Conservation (phyloP, 1,140 invertebrate genomes). For the Drosophila sproati region DNA sequence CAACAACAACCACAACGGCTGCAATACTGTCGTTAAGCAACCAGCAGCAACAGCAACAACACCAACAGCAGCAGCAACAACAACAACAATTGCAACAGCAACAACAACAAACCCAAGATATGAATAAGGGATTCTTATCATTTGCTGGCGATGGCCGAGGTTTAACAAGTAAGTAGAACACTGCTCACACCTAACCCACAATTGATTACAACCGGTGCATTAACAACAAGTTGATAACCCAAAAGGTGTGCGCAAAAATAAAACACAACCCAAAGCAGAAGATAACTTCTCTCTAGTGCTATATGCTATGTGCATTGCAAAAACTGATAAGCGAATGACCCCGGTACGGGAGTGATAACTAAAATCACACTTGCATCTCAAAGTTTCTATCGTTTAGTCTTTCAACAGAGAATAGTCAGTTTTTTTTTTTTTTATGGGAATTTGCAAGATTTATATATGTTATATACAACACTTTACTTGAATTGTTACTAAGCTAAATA, state of each 20-base stretch:
- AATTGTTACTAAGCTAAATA: too few relatives aligned
- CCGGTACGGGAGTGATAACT: background rate
- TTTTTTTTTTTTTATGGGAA: too few relatives aligned
- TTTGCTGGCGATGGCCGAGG: conserved; percentile 94
- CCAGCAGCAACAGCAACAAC: conserved; percentile 58
- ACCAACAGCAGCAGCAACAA: conserved; percentile 66
- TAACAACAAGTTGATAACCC: conserved; percentile 2
- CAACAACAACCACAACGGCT: conserved; percentile 73
- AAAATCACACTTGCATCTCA: too few relatives aligned
- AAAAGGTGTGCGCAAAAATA: background rate
- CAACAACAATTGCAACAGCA: conserved; percentile 58
- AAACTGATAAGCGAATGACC: conserved; percentile 1
- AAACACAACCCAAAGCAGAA: background rate
- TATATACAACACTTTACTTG: too few relatives aligned
- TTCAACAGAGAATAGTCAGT: too few relatives aligned
- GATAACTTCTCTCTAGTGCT: background rate
- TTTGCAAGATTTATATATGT: too few relatives aligned
- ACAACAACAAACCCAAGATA: conserved; percentile 92
- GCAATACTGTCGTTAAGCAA: conserved; percentile 67
- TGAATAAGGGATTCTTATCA: conserved; percentile 96
- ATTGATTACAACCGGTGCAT: conserved; percentile 23
- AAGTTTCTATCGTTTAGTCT: too few relatives aligned
- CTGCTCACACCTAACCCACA: background rate
- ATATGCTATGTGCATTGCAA: background rate
- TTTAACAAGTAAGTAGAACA: conserved; percentile 90